These are phyloP conservation scores for Heterocephalus glaber DNA, from an alignment of 2,113 vertebrate genomes.

Conservation along the genomic window DNA sequence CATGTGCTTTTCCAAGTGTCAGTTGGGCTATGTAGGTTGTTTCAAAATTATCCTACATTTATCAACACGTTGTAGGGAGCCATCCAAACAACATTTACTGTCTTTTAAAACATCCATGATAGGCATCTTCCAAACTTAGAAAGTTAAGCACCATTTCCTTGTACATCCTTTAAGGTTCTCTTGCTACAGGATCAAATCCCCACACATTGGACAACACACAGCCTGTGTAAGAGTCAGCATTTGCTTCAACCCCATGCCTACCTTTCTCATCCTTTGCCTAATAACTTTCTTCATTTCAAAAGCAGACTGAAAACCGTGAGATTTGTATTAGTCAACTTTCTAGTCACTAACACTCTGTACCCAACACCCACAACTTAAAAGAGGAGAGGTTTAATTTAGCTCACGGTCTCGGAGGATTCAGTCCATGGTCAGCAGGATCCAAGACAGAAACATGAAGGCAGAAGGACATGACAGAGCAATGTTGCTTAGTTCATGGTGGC, in stretches of 20 bases:
- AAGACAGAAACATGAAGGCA: background rate
- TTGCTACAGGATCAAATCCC: background rate
- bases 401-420: background rate
- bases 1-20: background rate
- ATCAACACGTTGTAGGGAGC: background rate
- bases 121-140: background rate
- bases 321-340: background rate
- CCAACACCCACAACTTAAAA: background rate
- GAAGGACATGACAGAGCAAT: background rate
- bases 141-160: background rate
- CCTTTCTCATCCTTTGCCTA: background rate
- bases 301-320: background rate
- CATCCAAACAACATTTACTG: background rate
- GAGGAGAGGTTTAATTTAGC: background rate
- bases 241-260: background rate
- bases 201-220: background rate
- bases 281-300: background rate
- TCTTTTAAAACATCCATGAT: background rate
- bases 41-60: background rate
- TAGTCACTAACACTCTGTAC: background rate
- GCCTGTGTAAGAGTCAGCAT: background rate
- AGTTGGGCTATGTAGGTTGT: background rate
- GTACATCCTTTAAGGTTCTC: background rate
- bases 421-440: background rate
- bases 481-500: background rate